Conservation (phyloP, 1,140 invertebrate genomes). For the Procambarus clarkii region DNA sequence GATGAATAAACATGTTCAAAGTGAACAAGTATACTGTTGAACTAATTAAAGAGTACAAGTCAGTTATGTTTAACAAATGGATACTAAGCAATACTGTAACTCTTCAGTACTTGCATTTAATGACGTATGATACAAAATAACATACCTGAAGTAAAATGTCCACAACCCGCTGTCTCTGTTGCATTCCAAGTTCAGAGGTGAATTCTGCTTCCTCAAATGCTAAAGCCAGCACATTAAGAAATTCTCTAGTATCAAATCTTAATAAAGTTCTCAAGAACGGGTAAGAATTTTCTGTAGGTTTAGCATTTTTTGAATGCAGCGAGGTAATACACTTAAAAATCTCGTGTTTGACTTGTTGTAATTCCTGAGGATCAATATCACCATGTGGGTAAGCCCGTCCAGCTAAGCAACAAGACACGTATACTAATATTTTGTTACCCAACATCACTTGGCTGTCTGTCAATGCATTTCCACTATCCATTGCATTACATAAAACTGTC, state of each 20-base stretch:
- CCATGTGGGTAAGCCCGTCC: conserved; percentile 94
- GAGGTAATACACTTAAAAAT: conserved; percentile 78
- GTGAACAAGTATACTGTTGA: too few relatives aligned
- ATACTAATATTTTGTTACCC: conserved; percentile 94
- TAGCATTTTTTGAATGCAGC: conserved; percentile 82
- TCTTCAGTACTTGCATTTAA: too few relatives aligned
- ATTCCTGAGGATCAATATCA: conserved; percentile 84
- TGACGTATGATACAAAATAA: neutral
- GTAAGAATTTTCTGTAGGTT: conserved; percentile 83
- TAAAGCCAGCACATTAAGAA: conserved; percentile 91
- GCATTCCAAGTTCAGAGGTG: conserved; percentile 83
- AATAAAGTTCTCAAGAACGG: conserved; percentile 88
- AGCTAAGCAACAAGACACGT: conserved; percentile 93
- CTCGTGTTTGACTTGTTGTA: conserved; percentile 85
- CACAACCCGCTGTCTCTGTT: conserved; percentile 86
- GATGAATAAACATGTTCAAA: too few relatives aligned
- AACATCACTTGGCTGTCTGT: conserved; percentile 77
- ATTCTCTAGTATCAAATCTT: conserved; percentile 91
- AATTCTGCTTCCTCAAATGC: conserved; percentile 92
- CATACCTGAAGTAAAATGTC: conserved; percentile 84
- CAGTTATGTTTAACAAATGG: too few relatives aligned
- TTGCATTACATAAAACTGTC: conserved; percentile 75
- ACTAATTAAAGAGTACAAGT: too few relatives aligned
- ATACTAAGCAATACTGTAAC: too few relatives aligned
- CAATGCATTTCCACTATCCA: conserved; percentile 73